phyloP scores from a whole-genome alignment of 2,888 invertebrate species.

The Dexiosoma caninum region DNA sequence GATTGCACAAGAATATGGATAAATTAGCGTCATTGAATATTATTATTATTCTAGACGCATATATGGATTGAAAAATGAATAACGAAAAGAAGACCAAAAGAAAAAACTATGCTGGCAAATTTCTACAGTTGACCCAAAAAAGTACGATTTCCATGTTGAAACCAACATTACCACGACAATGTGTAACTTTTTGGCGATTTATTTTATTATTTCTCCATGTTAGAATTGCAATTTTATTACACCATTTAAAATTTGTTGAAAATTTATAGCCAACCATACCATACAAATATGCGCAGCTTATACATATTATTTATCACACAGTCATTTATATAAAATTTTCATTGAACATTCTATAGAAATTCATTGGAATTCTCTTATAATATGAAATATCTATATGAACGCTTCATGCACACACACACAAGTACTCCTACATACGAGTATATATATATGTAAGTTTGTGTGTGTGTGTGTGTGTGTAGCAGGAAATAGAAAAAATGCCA shows the following conservation, averaged over 20 bases:
- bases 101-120: conserved; percentile 7
- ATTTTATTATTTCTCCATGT: conserved; percentile 37
- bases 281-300: conserved; percentile 17
- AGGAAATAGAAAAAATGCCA: background rate
- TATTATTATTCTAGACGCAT: conserved; percentile 36
- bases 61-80: conserved; percentile 1
- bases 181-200: conserved; percentile 34
- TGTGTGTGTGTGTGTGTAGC: too few relatives aligned
- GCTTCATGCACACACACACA: too few relatives aligned
- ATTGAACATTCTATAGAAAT: conserved; percentile 42
- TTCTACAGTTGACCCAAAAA: conserved; percentile 45
- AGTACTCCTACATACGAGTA: too few relatives aligned
- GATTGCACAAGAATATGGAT: conserved; percentile 13
- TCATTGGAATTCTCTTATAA: conserved; percentile 18
- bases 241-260: conserved; percentile 58
- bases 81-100: too few relatives aligned
- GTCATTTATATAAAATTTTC: conserved; percentile 24
- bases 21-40: conserved; percentile 37
- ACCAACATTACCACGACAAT: conserved; percentile 45
- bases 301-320: conserved; percentile 14
- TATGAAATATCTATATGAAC: background rate
- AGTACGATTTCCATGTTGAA: conserved; percentile 18
- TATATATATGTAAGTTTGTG: too few relatives aligned
- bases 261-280: conserved; percentile 47
- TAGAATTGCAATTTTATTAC: conserved; percentile 56